A percentile compares a stretch with the other conserved stretches of the same genome.
Conservation (phyloP, 1,140 invertebrate genomes). For the Bombus waltoni region DNA sequence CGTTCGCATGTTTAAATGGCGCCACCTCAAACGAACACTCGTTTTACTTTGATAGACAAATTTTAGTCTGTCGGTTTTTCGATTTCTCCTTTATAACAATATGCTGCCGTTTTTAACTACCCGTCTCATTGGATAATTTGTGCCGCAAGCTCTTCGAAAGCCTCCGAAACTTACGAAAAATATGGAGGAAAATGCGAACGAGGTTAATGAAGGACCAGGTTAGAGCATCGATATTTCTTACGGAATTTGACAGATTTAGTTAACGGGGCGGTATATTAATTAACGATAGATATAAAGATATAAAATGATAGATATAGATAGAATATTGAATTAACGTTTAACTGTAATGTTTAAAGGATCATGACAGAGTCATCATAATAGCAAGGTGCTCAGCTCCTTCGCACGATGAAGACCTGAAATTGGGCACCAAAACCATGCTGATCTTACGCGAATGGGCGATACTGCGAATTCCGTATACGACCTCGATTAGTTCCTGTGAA, state of each 20-base stretch:
- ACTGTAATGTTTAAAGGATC: neutral
- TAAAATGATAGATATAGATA: too few relatives aligned
- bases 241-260: neutral
- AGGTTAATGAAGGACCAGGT: slow-evolving; percentile 50
- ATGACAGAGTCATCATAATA: slow-evolving; percentile 62
- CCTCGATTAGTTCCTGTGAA: slow-evolving; percentile 13
- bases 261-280: neutral
- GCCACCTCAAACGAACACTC: neutral
- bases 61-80: slow-evolving; percentile 14
- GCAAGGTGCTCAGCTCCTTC: slow-evolving; percentile 58
- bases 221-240: neutral
- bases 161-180: slow-evolving; percentile 11
- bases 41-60: neutral
- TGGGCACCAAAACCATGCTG: slow-evolving; percentile 71
- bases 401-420: slow-evolving; percentile 39
- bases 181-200: slow-evolving; percentile 8
- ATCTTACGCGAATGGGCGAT: slow-evolving; percentile 62
- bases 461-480: slow-evolving; percentile 41
- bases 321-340: neutral
- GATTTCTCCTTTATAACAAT: neutral
- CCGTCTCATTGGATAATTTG: slow-evolving; percentile 41
- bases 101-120: neutral
- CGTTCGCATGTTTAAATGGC: slow-evolving; percentile 21
- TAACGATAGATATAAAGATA: too few relatives aligned
- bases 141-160: neutral